Conservation (phyloP, 1,140 invertebrate species). For the Lepidurus arcticus region DNA sequence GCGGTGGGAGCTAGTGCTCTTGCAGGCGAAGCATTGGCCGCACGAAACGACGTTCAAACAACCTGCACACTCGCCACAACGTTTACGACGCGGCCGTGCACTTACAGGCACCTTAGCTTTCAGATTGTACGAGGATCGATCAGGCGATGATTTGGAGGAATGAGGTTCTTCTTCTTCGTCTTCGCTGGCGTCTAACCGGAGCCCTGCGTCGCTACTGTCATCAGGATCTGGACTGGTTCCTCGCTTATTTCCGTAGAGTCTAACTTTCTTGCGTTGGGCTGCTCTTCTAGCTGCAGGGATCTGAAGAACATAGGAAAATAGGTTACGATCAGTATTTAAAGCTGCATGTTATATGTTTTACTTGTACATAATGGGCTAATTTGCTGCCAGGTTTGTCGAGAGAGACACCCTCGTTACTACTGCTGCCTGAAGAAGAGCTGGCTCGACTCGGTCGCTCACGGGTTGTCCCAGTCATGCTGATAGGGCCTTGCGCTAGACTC, state of each 20-base stretch:
- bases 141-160: background rate
- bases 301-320: background rate
- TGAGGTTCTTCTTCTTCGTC: background rate
- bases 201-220: background rate
- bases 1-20: conserved; percentile 12
- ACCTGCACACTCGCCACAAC: conserved; percentile 25
- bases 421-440: conserved; percentile 36
- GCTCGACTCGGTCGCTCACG: conserved; percentile 34
- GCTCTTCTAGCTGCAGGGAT: background rate
- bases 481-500: conserved; percentile 36
- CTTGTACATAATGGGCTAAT: background rate
- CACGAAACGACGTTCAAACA: conserved; percentile 20
- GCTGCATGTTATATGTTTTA: background rate
- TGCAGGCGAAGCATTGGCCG: conserved; percentile 24
- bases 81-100: conserved; percentile 13
- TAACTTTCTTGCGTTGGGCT: background rate
- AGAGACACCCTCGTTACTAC: conserved; percentile 33
- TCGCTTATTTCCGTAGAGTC: background rate
- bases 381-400: conserved; percentile 32
- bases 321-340: background rate
- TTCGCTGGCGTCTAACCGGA: background rate
- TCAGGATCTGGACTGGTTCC: background rate
- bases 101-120: background rate
- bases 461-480: conserved; percentile 35
- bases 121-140: background rate